Evolutionary conservation across 2,797 vertebrate species (phyloP).

Genomic region (Coluber constrictor): DNA sequence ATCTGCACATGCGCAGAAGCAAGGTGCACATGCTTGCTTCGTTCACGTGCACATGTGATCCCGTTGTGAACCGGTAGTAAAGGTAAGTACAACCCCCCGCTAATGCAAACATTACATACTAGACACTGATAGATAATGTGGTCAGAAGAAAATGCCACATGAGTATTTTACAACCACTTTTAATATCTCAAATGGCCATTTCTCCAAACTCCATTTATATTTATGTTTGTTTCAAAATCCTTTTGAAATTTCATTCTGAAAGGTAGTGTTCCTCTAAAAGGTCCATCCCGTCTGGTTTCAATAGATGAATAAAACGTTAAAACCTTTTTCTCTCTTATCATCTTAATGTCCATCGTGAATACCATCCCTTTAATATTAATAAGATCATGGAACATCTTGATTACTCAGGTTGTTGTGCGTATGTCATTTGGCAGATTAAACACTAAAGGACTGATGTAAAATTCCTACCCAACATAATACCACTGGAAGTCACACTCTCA

Average conservation of each 20-base stretch:
- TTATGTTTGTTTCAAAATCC: not conserved
- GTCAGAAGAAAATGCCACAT: not conserved
- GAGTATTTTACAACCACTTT: too few relatives aligned
- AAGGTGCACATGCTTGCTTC: too few relatives aligned
- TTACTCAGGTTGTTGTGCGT: not conserved
- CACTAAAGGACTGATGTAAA: not conserved
- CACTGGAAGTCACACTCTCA: not conserved
- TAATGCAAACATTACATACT: too few relatives aligned
- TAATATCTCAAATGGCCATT: not conserved
- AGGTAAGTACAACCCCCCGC: too few relatives aligned
- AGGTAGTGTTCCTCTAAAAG: not conserved
- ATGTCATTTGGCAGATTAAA: not conserved
- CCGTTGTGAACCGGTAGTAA: too few relatives aligned
- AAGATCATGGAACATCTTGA: not conserved
- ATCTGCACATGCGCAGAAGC: too few relatives aligned
- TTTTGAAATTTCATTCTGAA: not conserved
- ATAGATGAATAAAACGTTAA: not conserved
- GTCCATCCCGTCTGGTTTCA: not conserved
- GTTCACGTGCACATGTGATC: too few relatives aligned
- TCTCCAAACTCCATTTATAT: not conserved
- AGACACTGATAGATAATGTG: not conserved
- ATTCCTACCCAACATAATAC: not conserved
- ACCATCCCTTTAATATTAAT: not conserved
- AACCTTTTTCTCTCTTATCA: not conserved
- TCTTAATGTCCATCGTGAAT: not conserved